A percentile compares a stretch with the other conserved stretches of the same genome.
Conservation (phyloP, 2,113 vertebrate species). For the Anhinga rufa region DNA sequence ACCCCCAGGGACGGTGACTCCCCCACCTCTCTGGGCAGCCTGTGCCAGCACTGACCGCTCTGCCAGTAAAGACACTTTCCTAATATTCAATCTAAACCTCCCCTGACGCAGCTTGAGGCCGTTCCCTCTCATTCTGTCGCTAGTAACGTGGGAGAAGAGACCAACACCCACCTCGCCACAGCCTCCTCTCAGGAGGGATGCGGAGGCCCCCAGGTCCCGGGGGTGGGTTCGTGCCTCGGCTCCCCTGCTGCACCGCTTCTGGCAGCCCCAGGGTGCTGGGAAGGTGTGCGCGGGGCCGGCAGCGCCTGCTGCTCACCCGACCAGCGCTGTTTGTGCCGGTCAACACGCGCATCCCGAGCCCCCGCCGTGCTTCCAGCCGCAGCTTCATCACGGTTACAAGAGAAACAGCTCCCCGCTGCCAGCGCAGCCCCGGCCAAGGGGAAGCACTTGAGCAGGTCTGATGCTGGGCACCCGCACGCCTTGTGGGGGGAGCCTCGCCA, state of each 20-base stretch:
- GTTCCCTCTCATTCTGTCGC: no score
- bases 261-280: neutral
- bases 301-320: neutral
- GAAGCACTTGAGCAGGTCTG: neutral
- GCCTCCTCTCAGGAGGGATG: no score
- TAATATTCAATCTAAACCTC: no score
- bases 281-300: neutral
- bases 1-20: no score
- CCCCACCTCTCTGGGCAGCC: no score
- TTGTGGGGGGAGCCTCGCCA: neutral
- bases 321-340: neutral
- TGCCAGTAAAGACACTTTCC: no score
- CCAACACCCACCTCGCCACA: no score
- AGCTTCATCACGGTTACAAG: neutral
- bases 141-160: no score
- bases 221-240: neutral
- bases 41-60: no score
- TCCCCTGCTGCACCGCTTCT: rapidly evolving
- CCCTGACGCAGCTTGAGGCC: no score
- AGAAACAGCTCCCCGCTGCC: neutral
- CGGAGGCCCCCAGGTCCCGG: rapidly evolving
- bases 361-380: neutral
- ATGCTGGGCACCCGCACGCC: rapidly evolving
- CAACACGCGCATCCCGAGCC: neutral
- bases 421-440: neutral